Evolutionary conservation across 2,797 vertebrate genomes (phyloP), one percentile per base, ranked within the genome.

Genomic region (Mus minutoides): DNA sequence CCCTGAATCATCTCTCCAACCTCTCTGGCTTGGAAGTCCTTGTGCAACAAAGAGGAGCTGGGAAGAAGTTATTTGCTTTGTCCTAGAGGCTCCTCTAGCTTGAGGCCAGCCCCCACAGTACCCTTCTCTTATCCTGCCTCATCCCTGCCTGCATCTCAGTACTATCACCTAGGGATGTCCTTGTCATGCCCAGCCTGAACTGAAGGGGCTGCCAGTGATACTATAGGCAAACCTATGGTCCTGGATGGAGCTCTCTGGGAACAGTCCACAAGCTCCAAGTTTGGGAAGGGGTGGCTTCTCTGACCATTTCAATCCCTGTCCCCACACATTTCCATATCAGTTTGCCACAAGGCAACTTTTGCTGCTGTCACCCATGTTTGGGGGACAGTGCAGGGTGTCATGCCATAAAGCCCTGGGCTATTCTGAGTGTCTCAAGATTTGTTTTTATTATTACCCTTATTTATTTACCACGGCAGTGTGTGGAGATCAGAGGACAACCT

Each of bases 11-110:
- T 19, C 75, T 85, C 71, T 37, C n/a, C 29, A 34, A 22, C 19
- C 17, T 77, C 92, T 85, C 91, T 85, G 64, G 26, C 75, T 13
- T 5, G 22, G 43, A 94, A 93, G 62, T 64, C 78, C 84, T 64
- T 19, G 0, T 52, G 40, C 67, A 69, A 54, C 40, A 62, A 54
- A 95, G n/a, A 78, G 14, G 34, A 31, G 10, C 2, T 2, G 6
- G 6, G 31, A 34, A 46, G 31, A 34, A 46, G 83, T 29, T 64
- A 0, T 93, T 90, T 85, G 71, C 34, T 69, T 64, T 73, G 40
- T 56, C 76, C 92, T 54, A 6, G 31, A 67, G 54, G 76, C 69
- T 88, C 60, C 82, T 88, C 67, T 56, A 52, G 69, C 90, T 80
- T 49, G 17, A 76, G 7, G 64, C 80, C 56, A 11, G 31, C 31